Base-by-base conservation (phyloP, 1,140 invertebrate genomes). In the Cydia amplana region DNA sequence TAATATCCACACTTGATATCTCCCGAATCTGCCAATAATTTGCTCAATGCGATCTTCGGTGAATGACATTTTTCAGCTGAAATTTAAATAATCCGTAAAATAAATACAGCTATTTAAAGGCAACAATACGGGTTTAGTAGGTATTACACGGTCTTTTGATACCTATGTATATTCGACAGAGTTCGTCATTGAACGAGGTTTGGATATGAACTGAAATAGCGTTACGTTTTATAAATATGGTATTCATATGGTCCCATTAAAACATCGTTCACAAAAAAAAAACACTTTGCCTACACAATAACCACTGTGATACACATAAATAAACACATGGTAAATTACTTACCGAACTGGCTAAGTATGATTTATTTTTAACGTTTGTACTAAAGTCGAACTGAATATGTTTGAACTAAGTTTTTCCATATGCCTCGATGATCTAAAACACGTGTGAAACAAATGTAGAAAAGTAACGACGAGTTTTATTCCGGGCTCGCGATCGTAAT, bases 1-100 rank as follows among this genome's bases (percentile, higher is more conserved):
- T 2, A 94, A 94, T 16, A 96, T 94, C 49, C 82, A 79, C 18
- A 28, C 32, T 40, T 79, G 77, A 36, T 76, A 79, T 51, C 20
- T 72, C 2, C 77, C 77, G 55, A 78, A 75, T 28, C 67, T 16
- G 5, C 77, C 77, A 23, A 78, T 75, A 20, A 32, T 23, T 60
- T 63, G 60, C 43, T 78, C 77, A 14, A 78, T 75, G 16, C 67
- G 23, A 18, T 78, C 77, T 51, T 70, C 70, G 16, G n/a, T 65
- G 43, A 18, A 25, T 36, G 40, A 25, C 23, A 63, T 75, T 10
- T 32, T 28, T 16, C 18, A 70, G 36, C 65, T 70, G 65, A 14
- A 70, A 70, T 18, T 60, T 60, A 60, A 70, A 70, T 9, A 18
- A 20, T 18, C 16, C 20, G 43, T 36, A 10, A 36, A 70, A 40